Evolutionary conservation across 2,113 vertebrate species (phyloP).

Genomic region (Scomber scombrus): DNA sequence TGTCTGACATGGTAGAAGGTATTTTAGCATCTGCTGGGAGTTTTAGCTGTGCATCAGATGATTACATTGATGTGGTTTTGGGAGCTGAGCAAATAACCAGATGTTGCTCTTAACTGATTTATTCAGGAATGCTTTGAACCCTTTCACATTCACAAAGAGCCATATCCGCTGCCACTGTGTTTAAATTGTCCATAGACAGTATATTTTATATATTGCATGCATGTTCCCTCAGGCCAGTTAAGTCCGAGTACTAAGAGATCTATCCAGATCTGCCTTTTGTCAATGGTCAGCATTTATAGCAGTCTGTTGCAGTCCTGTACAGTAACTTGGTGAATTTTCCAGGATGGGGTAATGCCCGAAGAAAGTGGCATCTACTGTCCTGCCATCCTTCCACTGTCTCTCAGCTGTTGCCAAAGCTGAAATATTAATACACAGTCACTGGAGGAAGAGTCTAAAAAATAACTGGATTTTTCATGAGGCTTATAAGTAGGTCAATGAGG

Average conservation of each 20-base stretch:
- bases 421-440: conserved; percentile 79
- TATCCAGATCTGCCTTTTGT: not conserved
- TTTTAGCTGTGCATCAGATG: conserved; percentile 56
- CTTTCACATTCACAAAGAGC: conserved; percentile 24
- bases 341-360: conserved; percentile 41
- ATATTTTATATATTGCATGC: too few relatives aligned
- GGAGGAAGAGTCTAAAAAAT: conserved; percentile 70
- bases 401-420: conserved; percentile 74
- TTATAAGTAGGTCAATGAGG: conserved; percentile 84
- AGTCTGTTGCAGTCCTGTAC: conserved; percentile 18
- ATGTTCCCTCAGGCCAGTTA: not conserved
- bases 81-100: conserved; percentile 33
- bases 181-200: not conserved
- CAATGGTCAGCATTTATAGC: not conserved
- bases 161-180: not conserved
- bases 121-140: conserved; percentile 30
- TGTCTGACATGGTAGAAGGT: conserved; percentile 19
- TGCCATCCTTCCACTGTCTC: conserved; percentile 50
- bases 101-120: conserved; percentile 61
- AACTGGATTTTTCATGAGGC: conserved; percentile 78
- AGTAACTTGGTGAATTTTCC: conserved; percentile 50
- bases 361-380: conserved; percentile 53
- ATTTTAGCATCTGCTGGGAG: conserved; percentile 47
- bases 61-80: conserved; percentile 33
- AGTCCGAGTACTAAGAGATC: conserved; percentile 6